Evolutionary conservation across 2,113 vertebrate species (phyloP), one percentile per base, ranked within the genome.

Genomic region (Urocolius indicus): DNA sequence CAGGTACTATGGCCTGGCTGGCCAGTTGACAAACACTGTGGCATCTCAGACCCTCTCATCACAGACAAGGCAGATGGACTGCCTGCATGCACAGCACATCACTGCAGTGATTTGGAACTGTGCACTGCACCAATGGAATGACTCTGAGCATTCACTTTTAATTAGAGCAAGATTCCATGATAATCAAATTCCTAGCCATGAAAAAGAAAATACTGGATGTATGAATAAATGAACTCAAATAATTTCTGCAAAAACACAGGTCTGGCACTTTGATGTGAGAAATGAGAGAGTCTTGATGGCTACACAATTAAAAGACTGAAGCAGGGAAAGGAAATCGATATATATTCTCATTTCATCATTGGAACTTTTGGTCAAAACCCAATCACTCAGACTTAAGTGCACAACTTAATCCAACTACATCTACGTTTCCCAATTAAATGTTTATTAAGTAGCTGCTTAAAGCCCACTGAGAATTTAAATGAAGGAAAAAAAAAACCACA

Each of bases 111-210:
- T 49, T 6, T 5, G 36, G 41, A 34, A n/a, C 36, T 4, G 9
- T 4, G 24, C 11, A 2, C 0, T 26, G 63, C 17, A 38, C 58
- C 5, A 1, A 3, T 2, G 10, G 1, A 51, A 11, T 1, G 17
- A 11, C 30, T 46, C 36, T 2, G 14, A 18, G 27, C 21, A 11
- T 11, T 26, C 27, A 11, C 20, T 32, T 48, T 22, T 27, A 26
- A 85, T 19, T 20, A 51, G 19, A 62, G 58, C 22, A 65, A 49
- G 27, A 46, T 26, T 58, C 32, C 43, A 27, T 0, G 0, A 62
- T 43, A 69, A n/a, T 41, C 34, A 38, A 13, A 43, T 23, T 75
- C 57, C 72, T 43, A 79, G 17, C 32, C 63, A 59, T 0, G 6
- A 48, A 71, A 90, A 58, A 81, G 48, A 84, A 79, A 88, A 79